These are phyloP conservation scores for Sprattus sprattus DNA, from an alignment of 2,113 vertebrate species.

Conservation along the genomic window DNA sequence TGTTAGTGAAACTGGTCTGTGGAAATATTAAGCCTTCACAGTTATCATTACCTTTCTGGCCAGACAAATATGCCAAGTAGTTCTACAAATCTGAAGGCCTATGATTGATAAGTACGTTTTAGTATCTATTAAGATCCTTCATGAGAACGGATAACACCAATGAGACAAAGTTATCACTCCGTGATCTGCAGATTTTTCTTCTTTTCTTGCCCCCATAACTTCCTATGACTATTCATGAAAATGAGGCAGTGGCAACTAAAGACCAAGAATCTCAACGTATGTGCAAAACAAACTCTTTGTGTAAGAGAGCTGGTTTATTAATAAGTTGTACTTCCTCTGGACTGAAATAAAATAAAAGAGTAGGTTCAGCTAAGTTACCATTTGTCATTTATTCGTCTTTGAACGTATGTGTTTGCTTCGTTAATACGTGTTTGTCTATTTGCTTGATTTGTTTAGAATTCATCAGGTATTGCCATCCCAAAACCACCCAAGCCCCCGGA, in stretches of 20 bases:
- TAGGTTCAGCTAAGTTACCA: not conserved
- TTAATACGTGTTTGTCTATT: conserved; percentile 15
- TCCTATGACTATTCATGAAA: no score
- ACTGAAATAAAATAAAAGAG: no score
- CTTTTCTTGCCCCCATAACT: no score
- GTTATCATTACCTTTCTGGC: not conserved
- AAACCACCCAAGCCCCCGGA: conserved; percentile 99
- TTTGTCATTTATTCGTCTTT: not conserved
- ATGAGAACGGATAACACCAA: no score
- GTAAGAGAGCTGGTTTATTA: no score
- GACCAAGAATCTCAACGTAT: no score
- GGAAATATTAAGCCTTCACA: not conserved
- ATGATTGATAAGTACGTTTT: not conserved
- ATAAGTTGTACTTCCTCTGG: no score
- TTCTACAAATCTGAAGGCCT: not conserved
- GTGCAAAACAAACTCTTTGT: no score
- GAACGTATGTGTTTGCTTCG: conserved; percentile 12
- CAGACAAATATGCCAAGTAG: not conserved
- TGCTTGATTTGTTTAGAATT: conserved; percentile 77
- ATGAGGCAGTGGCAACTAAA: no score
- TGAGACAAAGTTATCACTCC: no score
- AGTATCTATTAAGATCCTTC: no score
- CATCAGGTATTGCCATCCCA: conserved; percentile 96
- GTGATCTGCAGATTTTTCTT: no score
- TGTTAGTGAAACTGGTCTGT: not conserved